Evolutionary conservation across 2,113 vertebrate genomes (phyloP).

Genomic region (Ctenodactylus gundi): DNA sequence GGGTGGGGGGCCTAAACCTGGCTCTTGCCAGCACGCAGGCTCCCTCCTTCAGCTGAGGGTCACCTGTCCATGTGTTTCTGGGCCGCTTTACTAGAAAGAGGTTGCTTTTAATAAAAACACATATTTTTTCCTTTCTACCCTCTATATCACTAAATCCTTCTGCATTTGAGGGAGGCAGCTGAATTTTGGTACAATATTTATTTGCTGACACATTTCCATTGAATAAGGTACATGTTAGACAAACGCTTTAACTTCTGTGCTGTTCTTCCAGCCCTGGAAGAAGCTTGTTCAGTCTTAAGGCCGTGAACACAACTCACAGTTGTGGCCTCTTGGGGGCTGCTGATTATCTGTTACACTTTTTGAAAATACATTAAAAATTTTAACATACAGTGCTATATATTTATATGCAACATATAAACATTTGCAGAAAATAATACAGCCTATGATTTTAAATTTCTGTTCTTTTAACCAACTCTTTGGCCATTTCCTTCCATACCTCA

Average conservation of each 20-base stretch:
- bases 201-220: neutral
- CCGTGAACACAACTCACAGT: neutral
- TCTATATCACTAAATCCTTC: neutral
- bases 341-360: slow-evolving; percentile 2
- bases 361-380: neutral
- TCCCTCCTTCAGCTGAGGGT: neutral
- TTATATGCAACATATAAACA: neutral
- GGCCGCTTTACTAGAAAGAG: neutral
- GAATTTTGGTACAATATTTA: slow-evolving; percentile 16
- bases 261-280: too few species aligned
- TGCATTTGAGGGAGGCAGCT: neutral
- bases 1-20: neutral
- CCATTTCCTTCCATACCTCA: neutral
- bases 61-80: neutral
- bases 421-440: neutral
- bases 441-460: too few species aligned
- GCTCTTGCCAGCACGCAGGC: neutral
- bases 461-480: too few species aligned
- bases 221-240: neutral
- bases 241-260: too few species aligned
- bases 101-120: neutral
- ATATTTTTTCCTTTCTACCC: neutral
- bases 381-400: neutral
- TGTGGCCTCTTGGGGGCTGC: neutral
- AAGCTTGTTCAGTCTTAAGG: slow-evolving; percentile 14